Conservation (phyloP, 2,888 invertebrate genomes). For the Chydorus sphaericus region DNA sequence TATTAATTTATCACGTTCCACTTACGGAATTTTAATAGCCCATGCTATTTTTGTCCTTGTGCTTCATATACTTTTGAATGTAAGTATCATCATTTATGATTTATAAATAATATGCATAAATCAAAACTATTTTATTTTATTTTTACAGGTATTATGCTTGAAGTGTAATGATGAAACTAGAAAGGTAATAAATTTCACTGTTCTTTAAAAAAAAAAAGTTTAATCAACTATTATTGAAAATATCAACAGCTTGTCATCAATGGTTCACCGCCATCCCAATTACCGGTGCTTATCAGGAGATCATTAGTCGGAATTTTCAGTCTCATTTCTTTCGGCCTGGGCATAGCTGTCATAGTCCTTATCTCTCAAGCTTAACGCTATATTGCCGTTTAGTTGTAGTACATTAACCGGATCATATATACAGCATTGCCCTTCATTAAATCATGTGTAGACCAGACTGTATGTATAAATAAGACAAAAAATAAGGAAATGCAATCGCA, state of each 20-base stretch:
- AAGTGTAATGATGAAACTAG: too few species aligned
- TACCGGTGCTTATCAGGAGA: background rate
- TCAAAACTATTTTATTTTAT: background rate
- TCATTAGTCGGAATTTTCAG: background rate
- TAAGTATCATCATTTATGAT: conserved; percentile 27
- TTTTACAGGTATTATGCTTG: background rate
- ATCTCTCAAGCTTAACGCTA: background rate
- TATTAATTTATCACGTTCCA: conserved; percentile 42
- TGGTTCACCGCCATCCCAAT: too few species aligned
- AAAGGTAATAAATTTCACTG: too few species aligned
- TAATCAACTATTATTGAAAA: too few species aligned
- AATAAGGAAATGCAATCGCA: too few species aligned
- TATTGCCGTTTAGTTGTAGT: too few species aligned
- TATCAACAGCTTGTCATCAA: too few species aligned
- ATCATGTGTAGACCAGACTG: too few species aligned
- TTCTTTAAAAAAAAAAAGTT: too few species aligned
- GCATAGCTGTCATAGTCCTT: background rate
- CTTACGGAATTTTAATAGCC: conserved; percentile 70
- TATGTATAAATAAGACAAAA: too few species aligned
- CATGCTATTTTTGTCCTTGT: conserved; percentile 80
- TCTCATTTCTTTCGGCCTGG: background rate
- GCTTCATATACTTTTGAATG: conserved; percentile 71
- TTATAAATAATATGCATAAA: background rate
- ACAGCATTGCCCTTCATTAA: too few species aligned
- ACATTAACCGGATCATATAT: too few species aligned